phyloP scores from a whole-genome alignment of 2,888 invertebrate species.

The Mythimna albipuncta region DNA sequence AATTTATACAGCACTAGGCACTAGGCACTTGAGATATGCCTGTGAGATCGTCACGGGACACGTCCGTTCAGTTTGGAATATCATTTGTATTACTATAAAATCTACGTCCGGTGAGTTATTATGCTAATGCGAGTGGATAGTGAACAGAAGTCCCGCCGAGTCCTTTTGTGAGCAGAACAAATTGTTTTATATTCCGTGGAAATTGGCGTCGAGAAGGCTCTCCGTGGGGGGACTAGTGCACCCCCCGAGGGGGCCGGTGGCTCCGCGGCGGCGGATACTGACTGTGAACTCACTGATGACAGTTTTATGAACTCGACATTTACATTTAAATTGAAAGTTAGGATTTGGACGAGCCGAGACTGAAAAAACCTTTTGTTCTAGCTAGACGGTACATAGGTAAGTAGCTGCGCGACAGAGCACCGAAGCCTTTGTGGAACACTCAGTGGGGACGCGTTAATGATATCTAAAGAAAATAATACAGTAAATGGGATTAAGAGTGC shows the following conservation, averaged over 20 bases:
- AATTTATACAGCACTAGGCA: not conserved
- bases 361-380: conserved; percentile 48
- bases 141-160: conserved; percentile 72
- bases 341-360: conserved; percentile 59
- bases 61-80: conserved; percentile 16
- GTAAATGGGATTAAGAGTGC: not conserved
- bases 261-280: conserved; percentile 50
- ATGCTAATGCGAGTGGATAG: conserved; percentile 72
- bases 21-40: not conserved
- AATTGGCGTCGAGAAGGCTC: conserved; percentile 60
- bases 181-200: conserved; percentile 75
- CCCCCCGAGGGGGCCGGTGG: not conserved
- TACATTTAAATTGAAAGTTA: conserved; percentile 76
- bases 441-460: not conserved
- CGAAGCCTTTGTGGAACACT: not conserved
- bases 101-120: conserved; percentile 68
- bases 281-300: conserved; percentile 70
- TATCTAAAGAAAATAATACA: not conserved
- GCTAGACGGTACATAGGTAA: conserved; percentile 21
- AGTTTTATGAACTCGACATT: conserved; percentile 75
- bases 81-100: conserved; percentile 56
- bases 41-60: not conserved
- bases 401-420: not conserved
- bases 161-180: conserved; percentile 74
- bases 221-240: conserved; percentile 21